These are phyloP conservation scores for Ranitomeya variabilis DNA, from an alignment of 2,113 vertebrate species.

Conservation along the genomic window DNA sequence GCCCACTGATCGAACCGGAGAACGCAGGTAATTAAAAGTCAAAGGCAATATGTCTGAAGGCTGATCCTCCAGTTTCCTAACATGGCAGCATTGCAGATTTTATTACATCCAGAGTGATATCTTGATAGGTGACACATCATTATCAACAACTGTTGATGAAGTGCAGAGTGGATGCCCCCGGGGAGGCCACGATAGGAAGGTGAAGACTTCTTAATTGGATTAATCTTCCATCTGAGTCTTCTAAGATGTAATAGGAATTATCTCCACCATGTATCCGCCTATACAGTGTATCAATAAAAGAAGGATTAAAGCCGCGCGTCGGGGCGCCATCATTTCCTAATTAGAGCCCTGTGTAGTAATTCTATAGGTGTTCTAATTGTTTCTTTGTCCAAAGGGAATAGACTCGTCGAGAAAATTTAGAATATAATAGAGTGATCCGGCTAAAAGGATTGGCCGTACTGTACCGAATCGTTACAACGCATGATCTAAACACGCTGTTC, in stretches of 20 bases:
- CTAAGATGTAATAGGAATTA: slow-evolving; percentile 52
- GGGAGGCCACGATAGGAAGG: slow-evolving; percentile 15
- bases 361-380: slow-evolving; percentile 38
- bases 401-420: slow-evolving; percentile 24
- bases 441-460: slow-evolving; percentile 25
- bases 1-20: slow-evolving; percentile 38
- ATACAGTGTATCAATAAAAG: slow-evolving; percentile 12
- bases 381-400: slow-evolving; percentile 38
- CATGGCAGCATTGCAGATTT: slow-evolving; percentile 63
- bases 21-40: slow-evolving; percentile 61
- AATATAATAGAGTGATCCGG: slow-evolving; percentile 16
- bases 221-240: slow-evolving; percentile 42
- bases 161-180: slow-evolving; percentile 58
- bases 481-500: slow-evolving; percentile 25
- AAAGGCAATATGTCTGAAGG: slow-evolving; percentile 59
- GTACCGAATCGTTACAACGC: slow-evolving; percentile 1
- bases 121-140: slow-evolving; percentile 63
- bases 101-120: slow-evolving; percentile 63
- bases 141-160: slow-evolving; percentile 64
- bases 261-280: not conserved
- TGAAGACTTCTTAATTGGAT: slow-evolving; percentile 60
- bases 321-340: not conserved
- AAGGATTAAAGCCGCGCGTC: not conserved
- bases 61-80: slow-evolving; percentile 57
- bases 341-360: slow-evolving; percentile 5